Evolutionary conservation across 2,113 vertebrate genomes (phyloP).

Genomic region (Microtus pennsylvanicus): DNA sequence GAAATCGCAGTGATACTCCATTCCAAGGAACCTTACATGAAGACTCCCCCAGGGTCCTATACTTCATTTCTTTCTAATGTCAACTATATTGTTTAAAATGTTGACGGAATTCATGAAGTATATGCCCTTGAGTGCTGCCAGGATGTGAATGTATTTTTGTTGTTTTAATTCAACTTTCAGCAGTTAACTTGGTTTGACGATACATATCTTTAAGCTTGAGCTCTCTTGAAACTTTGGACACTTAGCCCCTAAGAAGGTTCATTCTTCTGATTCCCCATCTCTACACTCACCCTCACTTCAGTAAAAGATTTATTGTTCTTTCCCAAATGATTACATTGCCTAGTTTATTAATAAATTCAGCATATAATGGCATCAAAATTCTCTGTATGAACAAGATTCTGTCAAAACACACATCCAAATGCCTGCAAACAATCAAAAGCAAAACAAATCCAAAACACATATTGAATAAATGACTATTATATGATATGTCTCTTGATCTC

Average conservation of each 20-base stretch:
- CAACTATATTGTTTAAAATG: slow-evolving; percentile 8
- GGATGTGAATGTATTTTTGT: not conserved
- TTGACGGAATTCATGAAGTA: not conserved
- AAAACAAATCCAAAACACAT: not conserved
- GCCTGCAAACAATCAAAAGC: too few species aligned
- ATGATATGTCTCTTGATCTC: not conserved
- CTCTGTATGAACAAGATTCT: not conserved
- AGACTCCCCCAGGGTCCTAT: not conserved
- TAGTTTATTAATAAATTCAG: not conserved
- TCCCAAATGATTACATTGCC: not conserved
- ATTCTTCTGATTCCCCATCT: not conserved
- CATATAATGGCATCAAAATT: not conserved
- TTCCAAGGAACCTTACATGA: not conserved
- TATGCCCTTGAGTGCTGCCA: not conserved
- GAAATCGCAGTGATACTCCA: not conserved
- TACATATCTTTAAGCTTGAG: not conserved
- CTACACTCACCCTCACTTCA: not conserved
- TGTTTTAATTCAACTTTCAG: slow-evolving; percentile 40
- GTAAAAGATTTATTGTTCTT: not conserved
- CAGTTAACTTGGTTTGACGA: not conserved
- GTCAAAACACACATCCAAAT: not conserved
- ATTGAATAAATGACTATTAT: not conserved
- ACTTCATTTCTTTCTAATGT: not conserved
- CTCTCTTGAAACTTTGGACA: not conserved
- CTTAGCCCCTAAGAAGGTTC: not conserved